Evolutionary conservation across 2,797 vertebrate genomes (phyloP), one percentile per base, ranked within the genome.

Genomic region (Ctenopoma multispine): DNA sequence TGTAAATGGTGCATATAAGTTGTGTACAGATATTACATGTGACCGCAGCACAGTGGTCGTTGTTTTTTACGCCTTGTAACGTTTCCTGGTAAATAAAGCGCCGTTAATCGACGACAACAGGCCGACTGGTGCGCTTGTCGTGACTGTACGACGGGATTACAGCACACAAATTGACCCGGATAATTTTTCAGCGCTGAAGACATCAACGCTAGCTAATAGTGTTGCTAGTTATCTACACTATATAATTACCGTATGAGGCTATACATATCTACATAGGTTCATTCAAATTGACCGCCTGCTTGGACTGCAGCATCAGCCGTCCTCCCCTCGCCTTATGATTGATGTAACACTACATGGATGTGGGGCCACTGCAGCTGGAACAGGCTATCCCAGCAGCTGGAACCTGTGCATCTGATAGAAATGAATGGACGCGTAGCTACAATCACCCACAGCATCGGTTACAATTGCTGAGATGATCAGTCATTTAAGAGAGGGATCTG

Each of bases 91-190:
- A 4, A 63, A 64, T 27, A 4, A 58, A 31, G 46, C 40, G 2
- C 27, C 46, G 67, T 41, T 72, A 69, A 57, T 77, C 86, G 84
- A 83, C 79, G 84, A 82, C 83, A 61, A 69, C 18, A 79, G 89
- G 83, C 85, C 88, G 85, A 74, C 46, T 70, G 61, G 68, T 75
- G 76, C 76, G 82, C 73, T 79, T 60, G 90, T 92, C 91, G 91
- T 92, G 92, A 93, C 92, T 85, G 72, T 48, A 66, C 36, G 47
- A 43, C 53, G 55, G 64, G 64, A 84, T 78, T 79, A 83, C 74
- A 50, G 68, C 72, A 57, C 77, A 79, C 48, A 77, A 60, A 80
- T 71, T 72, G 55, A 83, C 70, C 78, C 27, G 54, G 57, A 61
- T 44, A 69, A 55, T 63, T 70, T 12, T 4, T 27, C 57, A 51